Percentiles rank a stretch among this genome's conserved stretches.
phyloP scores from a whole-genome alignment of 2,797 vertebrate species.

The Neomorphus geoffroyi region DNA sequence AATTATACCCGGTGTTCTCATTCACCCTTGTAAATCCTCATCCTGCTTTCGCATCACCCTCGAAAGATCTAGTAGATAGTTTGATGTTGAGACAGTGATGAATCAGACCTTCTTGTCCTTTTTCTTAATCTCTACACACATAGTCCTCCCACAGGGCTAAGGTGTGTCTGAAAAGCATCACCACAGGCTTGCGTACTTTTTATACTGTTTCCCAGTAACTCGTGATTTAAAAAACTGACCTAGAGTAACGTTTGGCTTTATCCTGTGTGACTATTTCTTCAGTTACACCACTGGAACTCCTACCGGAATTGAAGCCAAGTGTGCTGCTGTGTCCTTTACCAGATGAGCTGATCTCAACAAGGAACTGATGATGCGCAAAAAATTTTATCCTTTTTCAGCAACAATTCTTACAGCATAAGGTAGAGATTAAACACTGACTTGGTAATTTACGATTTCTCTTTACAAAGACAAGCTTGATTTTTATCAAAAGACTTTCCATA shows the following conservation, averaged over 20 bases:
- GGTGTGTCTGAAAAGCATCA: not conserved
- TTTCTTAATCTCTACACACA: not conserved
- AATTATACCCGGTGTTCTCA: not conserved
- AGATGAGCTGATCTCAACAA: not conserved
- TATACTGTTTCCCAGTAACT: not conserved
- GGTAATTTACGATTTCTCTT: not conserved
- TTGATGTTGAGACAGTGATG: not conserved
- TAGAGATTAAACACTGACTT: not conserved
- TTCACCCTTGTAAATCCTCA: not conserved
- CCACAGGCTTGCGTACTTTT: not conserved
- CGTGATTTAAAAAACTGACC: not conserved
- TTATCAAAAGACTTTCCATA: not conserved
- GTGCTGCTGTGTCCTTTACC: not conserved
- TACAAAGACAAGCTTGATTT: not conserved
- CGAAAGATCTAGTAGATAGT: not conserved
- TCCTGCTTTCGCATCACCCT: not conserved
- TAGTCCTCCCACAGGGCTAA: not conserved
- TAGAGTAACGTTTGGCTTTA: not conserved
- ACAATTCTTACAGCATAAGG: not conserved
- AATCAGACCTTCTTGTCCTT: not conserved
- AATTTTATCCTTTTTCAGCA: not conserved
- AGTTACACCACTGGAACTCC: not conserved
- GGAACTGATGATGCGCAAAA: not conserved
- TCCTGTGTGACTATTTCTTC: not conserved
- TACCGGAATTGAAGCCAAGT: not conserved